Evolutionary conservation across 2,888 invertebrate species (phyloP), one percentile per base, ranked within the genome.

Genomic region (Ametastegia equiseti): DNA sequence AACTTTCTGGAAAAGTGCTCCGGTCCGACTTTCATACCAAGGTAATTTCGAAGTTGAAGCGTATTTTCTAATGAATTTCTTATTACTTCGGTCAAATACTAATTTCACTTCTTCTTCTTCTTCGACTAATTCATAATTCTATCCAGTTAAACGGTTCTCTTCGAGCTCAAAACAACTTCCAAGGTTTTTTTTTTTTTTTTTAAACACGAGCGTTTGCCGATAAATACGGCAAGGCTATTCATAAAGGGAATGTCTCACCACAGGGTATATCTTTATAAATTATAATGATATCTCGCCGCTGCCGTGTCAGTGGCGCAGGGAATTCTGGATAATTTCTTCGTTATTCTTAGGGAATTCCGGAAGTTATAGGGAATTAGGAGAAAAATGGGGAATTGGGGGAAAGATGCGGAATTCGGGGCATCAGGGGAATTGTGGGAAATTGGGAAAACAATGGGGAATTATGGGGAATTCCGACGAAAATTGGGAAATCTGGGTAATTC

Each of bases 181-280:
- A 27, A 67, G 15, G 19, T 2, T 39, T 30, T 39, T 39, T 67
- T 39, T n/a, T n/a, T n/a, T n/a, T n/a, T n/a, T n/a, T n/a, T n/a
- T n/a, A n/a, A n/a, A 67, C 65, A 67, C 65, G 39, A 39, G n/a
- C 36, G 39, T n/a, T 39, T 36, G 19, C 65, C 27, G 27, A 33
- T n/a, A n/a, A n/a, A n/a, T 47, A 45, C 47, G 27, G 13, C 27
- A 9, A 45, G 75, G 33, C 30, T 19, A 54, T 75, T 57, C 23
- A 36, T 36, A 47, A 75, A 75, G 36, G 47, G 75, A 57, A 75
- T 75, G 23, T 75, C 54, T 47, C 27, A 36, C 75, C 75, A 57
- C 54, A 36, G 69, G 54, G 54, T 54, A 54, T 54, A 54, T 54
- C n/a, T n/a, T n/a, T n/a, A n/a, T n/a, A n/a, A n/a, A n/a, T n/a